phyloP scores from a whole-genome alignment of 92 coral and sea anemone species.

The Epizoanthus rinbou region DNA sequence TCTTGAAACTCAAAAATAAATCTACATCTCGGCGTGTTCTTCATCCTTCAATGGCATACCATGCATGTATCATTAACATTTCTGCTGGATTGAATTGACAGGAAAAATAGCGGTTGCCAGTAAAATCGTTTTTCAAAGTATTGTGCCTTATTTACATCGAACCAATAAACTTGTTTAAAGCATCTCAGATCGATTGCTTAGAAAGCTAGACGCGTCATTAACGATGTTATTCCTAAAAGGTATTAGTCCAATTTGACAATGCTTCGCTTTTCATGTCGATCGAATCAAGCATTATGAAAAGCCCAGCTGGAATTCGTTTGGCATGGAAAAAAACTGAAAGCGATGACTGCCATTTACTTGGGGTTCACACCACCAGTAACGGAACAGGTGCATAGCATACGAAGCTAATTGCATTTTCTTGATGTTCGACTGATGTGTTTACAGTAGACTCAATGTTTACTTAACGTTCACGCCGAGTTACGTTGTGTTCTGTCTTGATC shows the following conservation, averaged over 20 bases:
- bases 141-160: no score
- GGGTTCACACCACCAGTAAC: slow-evolving; percentile 3
- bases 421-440: background rate
- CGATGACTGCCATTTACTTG: background rate
- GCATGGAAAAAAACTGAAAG: background rate
- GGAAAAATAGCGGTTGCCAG: no score
- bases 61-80: no score
- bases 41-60: no score
- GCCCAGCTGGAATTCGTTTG: background rate
- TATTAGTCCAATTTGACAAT: background rate
- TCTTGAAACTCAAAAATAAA: no score
- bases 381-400: slow-evolving; percentile 19
- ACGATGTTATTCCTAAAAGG: background rate
- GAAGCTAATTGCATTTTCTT: background rate
- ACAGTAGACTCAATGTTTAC: background rate
- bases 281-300: background rate
- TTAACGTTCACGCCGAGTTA: background rate
- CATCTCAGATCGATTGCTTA: no score
- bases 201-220: no score
- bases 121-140: no score
- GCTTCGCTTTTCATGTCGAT: background rate
- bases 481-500: background rate
- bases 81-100: no score
- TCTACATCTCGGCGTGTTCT: no score
- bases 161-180: no score